phyloP scores from a whole-genome alignment of 2,113 vertebrate species.

The Zosterops pallidus region DNA sequence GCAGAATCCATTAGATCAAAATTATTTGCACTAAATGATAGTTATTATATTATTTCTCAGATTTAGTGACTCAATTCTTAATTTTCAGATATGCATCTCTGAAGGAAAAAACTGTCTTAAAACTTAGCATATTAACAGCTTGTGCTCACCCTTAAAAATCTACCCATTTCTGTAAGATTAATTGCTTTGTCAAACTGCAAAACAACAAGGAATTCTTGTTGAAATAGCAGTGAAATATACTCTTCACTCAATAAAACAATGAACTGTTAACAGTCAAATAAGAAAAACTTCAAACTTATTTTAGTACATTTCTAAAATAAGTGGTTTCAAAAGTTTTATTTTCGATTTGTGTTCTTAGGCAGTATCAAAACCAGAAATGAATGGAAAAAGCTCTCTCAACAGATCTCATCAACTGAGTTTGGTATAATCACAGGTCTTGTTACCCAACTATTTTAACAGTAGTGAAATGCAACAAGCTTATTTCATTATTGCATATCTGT shows the following conservation, averaged over 20 bases:
- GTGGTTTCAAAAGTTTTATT: neutral
- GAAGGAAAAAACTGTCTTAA: neutral
- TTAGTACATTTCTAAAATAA: neutral
- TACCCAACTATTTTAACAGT: neutral
- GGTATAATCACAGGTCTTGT: neutral
- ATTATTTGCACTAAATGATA: neutral
- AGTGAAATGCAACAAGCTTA: neutral
- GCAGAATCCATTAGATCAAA: conserved; percentile 11
- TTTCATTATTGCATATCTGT: conserved; percentile 35
- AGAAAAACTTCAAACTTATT: neutral
- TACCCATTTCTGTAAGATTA: neutral
- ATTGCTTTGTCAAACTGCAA: neutral
- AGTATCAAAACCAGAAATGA: neutral
- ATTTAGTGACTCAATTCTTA: neutral
- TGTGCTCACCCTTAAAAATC: neutral
- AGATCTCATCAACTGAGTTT: neutral
- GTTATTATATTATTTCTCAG: neutral
- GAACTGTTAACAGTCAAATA: neutral
- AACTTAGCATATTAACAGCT: neutral
- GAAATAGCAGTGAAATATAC: neutral
- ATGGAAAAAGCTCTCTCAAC: neutral
- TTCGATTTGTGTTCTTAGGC: neutral
- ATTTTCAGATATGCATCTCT: conserved; percentile 38
- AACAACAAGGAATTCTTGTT: conserved; percentile 13
- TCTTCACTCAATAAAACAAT: conserved; percentile 2